Evolutionary conservation across 2,113 vertebrate genomes (phyloP).

Genomic region (Cyphomyrus plagiostoma): DNA sequence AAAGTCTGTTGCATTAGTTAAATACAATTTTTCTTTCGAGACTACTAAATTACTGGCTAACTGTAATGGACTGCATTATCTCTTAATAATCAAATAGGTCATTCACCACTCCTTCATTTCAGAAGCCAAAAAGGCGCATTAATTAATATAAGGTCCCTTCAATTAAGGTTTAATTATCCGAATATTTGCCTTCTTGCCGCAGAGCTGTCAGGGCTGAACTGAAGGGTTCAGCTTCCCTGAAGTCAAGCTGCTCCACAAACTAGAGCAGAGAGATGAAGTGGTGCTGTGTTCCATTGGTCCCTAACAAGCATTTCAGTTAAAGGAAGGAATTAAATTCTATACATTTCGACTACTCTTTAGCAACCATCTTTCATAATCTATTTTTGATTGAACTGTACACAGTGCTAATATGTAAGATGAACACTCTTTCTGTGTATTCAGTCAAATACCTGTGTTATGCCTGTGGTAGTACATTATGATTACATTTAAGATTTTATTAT

Average conservation of each 20-base stretch:
- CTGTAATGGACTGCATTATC: not conserved
- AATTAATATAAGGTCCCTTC: not conserved
- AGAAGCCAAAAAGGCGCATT: not conserved
- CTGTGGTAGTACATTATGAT: not conserved
- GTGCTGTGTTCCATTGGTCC: not conserved
- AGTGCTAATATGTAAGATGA: not conserved
- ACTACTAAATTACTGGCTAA: not conserved
- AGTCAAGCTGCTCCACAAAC: not conserved
- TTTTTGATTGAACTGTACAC: not conserved
- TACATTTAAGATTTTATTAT: not conserved
- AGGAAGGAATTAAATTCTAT: not conserved
- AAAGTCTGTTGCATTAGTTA: not conserved
- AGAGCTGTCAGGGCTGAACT: not conserved
- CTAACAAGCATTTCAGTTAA: not conserved
- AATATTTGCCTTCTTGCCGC: no score
- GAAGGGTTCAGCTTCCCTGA: not conserved
- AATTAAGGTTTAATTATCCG: not conserved
- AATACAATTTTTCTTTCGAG: not conserved
- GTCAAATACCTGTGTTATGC: not conserved
- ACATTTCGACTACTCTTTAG: not conserved
- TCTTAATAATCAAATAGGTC: no score
- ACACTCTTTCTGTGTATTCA: not conserved
- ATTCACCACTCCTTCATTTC: not conserved
- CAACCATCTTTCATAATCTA: not conserved
- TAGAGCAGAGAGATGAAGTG: not conserved